Evolutionary conservation across 2,797 vertebrate species (phyloP).

Genomic region (Sarcoramphus papa): DNA sequence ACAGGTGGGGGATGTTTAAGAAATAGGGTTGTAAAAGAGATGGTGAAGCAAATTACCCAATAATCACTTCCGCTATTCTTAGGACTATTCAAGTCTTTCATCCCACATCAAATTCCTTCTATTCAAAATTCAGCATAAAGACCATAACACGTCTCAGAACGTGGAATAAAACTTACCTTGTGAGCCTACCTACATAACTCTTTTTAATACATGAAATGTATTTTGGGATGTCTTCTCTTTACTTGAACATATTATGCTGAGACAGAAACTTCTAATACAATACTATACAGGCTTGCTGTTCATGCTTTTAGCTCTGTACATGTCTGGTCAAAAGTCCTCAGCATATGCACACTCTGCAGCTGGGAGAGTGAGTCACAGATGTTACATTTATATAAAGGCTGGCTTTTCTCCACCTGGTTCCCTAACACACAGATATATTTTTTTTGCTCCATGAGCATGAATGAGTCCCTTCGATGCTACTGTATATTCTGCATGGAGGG

Average conservation of each 20-base stretch:
- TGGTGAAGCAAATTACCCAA: background rate
- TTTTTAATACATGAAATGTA: background rate
- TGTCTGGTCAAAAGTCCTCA: conserved; percentile 11
- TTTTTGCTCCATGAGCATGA: background rate
- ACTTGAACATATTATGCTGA: background rate
- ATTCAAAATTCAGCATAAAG: conserved; percentile 21
- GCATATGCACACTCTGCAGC: background rate
- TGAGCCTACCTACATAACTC: background rate
- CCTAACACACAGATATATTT: background rate
- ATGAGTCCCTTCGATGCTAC: background rate
- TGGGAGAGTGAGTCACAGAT: background rate
- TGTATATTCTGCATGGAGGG: background rate
- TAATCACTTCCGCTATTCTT: conserved; percentile 3
- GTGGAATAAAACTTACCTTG: background rate
- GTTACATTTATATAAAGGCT: background rate
- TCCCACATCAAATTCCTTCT: background rate
- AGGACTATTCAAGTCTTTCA: conserved; percentile 1
- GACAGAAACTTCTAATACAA: background rate
- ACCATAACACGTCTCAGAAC: background rate
- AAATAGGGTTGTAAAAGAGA: background rate
- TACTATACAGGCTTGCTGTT: background rate
- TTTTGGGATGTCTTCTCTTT: background rate
- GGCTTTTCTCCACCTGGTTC: background rate
- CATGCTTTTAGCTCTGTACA: background rate
- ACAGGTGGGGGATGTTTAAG: background rate